Conservation (phyloP, 2,113 vertebrate species). For the Lontra canadensis region DNA sequence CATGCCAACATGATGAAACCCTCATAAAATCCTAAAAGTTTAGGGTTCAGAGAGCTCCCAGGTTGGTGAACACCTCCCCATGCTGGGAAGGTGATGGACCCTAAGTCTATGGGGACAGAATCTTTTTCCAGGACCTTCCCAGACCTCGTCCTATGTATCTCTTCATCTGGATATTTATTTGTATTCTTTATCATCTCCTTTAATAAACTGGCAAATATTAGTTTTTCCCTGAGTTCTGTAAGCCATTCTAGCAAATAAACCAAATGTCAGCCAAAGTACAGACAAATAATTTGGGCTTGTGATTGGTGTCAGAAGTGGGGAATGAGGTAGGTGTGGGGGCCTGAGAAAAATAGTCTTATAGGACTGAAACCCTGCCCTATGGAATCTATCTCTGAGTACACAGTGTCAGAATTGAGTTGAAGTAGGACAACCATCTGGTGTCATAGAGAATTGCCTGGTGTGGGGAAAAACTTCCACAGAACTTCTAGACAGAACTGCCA, state of each 20-base stretch:
- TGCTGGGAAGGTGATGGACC: neutral
- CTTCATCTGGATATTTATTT: neutral
- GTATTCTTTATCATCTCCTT: neutral
- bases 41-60: neutral
- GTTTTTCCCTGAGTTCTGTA: neutral
- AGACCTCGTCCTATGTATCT: neutral
- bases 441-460: neutral
- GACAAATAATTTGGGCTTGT: neutral
- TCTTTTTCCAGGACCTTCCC: neutral
- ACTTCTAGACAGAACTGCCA: neutral
- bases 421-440: neutral
- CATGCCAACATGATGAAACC: neutral
- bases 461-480: neutral
- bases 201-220: neutral
- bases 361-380: neutral
- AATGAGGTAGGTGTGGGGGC: neutral
- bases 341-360: neutral
- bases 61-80: neutral
- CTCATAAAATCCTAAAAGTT: neutral
- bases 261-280: neutral
- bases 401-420: neutral
- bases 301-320: neutral
- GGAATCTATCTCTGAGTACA: neutral
- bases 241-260: neutral
- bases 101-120: neutral